Evolutionary conservation across 2,888 invertebrate species (phyloP), one percentile per base, ranked within the genome.

Genomic region (Pandemis corylana): DNA sequence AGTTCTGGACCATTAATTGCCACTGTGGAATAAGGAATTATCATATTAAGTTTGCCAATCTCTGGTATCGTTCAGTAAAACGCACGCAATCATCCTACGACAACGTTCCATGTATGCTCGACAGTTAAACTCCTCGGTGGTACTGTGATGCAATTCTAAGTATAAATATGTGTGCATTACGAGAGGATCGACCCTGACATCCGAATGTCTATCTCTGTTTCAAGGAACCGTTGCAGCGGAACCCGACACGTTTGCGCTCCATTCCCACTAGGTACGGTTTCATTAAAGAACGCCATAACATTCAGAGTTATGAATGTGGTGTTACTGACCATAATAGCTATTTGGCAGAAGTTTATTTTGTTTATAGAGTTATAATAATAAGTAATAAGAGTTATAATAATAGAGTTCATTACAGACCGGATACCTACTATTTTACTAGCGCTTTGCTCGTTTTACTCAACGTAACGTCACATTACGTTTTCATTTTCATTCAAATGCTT

Each of bases 141-240:
- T 6, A 7, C 78, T 73, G 76, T 77, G 71, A 12, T 76, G 76
- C 75, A 78, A 70, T 84, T 84, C 84, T 70, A 62, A 78, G 83
- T 80, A 56, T 20, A 84, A 78, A 4, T 36, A 36, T 36, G 28
- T 36, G 28, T 79, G 75, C 72, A 77, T 79, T 76, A 53, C 77
- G 79, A 78, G 78, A 78, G 74, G 72, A 72, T 59, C 64, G 71
- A 66, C 71, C 53, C 67, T 76, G 71, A 77, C 77, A 78, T 76
- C 75, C 79, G 80, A 81, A 80, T 80, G 78, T 76, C 77, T 76
- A 77, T 76, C 72, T 75, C 72, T 72, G 67, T 65, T 85, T 84
- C 85, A 83, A 74, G 81, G 84, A 86, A 85, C 77, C 75, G 78
- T 72, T 82, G 83, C 82, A 83, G 72, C 76, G 79, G 76, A 78